Base-by-base conservation (phyloP, 1,140 invertebrate species). In the Pteromalus puparum region DNA sequence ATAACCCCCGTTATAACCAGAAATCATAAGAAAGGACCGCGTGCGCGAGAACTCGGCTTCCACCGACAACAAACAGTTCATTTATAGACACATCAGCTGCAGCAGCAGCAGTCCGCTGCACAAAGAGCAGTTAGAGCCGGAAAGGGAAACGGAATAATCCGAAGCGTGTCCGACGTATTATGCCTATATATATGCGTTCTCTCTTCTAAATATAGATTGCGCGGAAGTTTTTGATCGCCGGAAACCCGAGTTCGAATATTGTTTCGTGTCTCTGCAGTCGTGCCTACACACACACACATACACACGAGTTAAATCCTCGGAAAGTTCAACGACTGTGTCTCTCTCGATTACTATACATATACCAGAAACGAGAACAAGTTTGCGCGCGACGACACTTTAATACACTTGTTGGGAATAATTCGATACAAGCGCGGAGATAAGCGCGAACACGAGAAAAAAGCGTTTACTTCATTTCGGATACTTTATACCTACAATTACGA, bases 111-210 rank as follows among this genome's bases (percentile, higher is more conserved):
- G 34, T 15, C 30, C 2, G 2, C 78, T 21, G 10, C 38, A 30
- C 76, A 78, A 65, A 78, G 76, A 78, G 53, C 24, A n/a, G 7
- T 30, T 26, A 21, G 21, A 65, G 48, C 65, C 82, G 75, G 82
- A 80, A 74, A 80, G 75, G 75, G 74, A 83, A 79, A 73, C 28
- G 75, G 75, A 53, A 79, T 74, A 65, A 80, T 79, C 67, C 83
- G 12, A n/a, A 28, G 24, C 38, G 67, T 53, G 67, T 53, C 38
- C 13, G 46, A 72, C 30, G 21, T 42, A 76, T 82, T 75, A 70
- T 67, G 65, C 26, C 26, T 6, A 12, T 72, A 70, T 30, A 70
- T 70, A 30, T 21, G 53, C 53, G 26, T 28, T 28, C 34, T 53
- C 70, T 18, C 38, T 34, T 5, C 80, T 75, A 82, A 82, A 75